Evolutionary conservation across 2,113 vertebrate genomes (phyloP), one percentile per base, ranked within the genome.

Genomic region (Oxygymnocypris stewartii): DNA sequence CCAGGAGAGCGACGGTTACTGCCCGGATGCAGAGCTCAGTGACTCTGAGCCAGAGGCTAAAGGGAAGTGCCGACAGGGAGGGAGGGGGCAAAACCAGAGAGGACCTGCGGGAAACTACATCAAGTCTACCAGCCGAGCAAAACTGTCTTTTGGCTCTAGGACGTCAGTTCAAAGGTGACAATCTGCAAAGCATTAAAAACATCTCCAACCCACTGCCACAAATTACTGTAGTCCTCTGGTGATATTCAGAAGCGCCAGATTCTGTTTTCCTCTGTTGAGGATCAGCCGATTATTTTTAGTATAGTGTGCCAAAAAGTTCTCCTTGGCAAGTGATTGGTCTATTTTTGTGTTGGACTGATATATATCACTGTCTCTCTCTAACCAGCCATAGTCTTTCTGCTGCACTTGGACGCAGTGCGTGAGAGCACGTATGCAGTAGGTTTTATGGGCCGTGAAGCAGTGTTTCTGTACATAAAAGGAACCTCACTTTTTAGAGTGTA

Each of bases 1-100:
- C 92, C 97, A 97, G 90, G 98, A 99, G 90, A 98, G 96, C 0
- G 98, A 99, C 2, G 98, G 98, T 1, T 99, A 99, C 92, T 99
- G 97, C 89, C 98, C 98, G 0, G 98, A 99, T 91, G 91, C 97
- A 86, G 98, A 99, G 91, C 95, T 97, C 51, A 99, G 98, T 89
- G 98, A 99, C 94, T 99, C 98, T 0, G 98, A 99, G 90, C 94
- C 96, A 0, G 98, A 99, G 90, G 94, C 96, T 40, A 97, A 96
- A 89, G 96, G 95, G 73, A 95, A 93, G 87, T 94, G 95, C 42
- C 95, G 94, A 88, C 92, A 91, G 85, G 94, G 79, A 83, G 92
- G 88, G 89, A 92, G 91, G 93, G 94, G 75, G 90, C 91, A 90
- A 90, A 92, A 77, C 79, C 94, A 88, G 77, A 92, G 95, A 84